These are phyloP conservation scores for Ophiodon elongatus DNA, from an alignment of 2,113 vertebrate species.

Conservation along the genomic window DNA sequence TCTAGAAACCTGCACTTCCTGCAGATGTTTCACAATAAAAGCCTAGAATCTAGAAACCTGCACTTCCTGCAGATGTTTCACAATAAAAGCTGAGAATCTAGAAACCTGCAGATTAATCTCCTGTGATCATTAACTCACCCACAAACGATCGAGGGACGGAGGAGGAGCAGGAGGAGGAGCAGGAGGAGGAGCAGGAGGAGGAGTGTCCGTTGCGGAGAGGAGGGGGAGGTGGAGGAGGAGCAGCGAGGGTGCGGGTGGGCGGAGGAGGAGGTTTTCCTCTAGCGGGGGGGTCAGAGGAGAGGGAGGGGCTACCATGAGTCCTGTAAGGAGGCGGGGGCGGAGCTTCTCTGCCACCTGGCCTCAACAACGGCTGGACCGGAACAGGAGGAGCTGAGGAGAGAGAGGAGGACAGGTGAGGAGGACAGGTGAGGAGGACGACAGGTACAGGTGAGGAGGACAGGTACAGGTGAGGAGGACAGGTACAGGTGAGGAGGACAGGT, in stretches of 20 bases:
- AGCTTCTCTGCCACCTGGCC: slow-evolving; percentile 88
- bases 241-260: slow-evolving; percentile 85
- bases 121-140: slow-evolving; percentile 68
- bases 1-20: no score
- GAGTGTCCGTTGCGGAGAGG: slow-evolving; percentile 92
- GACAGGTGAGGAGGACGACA: no score
- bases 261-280: slow-evolving; percentile 92
- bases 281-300: slow-evolving; percentile 79
- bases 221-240: slow-evolving; percentile 90
- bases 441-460: no score
- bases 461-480: no score
- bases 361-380: slow-evolving; percentile 68
- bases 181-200: slow-evolving; percentile 84
- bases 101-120: no score
- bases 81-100: no score
- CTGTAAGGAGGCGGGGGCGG: slow-evolving; percentile 91
- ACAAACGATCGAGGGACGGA: slow-evolving; percentile 88
- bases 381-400: slow-evolving; percentile 83
- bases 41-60: no score
- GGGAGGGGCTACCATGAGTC: slow-evolving; percentile 83
- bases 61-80: no score
- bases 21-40: no score
- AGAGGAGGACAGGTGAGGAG: neutral
- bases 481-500: no score
- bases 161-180: slow-evolving; percentile 84